Evolutionary conservation across 53 echinoderm and acorn worm genomes (phyloP).

Genomic region (Echinometra lucunter): DNA sequence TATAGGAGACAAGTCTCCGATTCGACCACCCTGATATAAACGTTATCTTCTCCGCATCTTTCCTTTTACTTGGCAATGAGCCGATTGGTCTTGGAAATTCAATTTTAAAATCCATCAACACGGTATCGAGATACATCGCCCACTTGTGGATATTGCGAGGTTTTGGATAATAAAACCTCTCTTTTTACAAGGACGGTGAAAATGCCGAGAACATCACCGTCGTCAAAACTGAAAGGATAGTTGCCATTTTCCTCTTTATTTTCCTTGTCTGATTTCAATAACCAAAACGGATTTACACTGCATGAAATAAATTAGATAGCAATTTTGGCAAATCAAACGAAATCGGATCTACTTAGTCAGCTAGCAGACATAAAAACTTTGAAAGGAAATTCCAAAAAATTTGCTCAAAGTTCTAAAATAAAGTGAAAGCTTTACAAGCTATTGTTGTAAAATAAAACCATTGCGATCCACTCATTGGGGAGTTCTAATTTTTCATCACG

Average conservation of each 20-base stretch:
- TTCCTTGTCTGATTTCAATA: neutral
- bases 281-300: neutral
- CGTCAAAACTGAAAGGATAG: neutral
- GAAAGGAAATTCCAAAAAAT: neutral
- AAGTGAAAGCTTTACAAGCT: neutral
- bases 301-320: neutral
- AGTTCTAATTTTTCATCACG: no score
- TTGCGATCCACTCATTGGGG: no score
- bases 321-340: neutral
- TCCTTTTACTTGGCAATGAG: neutral
- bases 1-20: neutral
- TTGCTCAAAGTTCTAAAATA: neutral
- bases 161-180: neutral
- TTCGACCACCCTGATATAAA: neutral
- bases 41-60: neutral
- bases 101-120: conserved; percentile 1
- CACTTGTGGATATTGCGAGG: neutral
- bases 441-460: no score
- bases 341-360: neutral
- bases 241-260: neutral
- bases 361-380: neutral
- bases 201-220: neutral
- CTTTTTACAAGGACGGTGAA: neutral
- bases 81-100: neutral
- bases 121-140: neutral